These are phyloP conservation scores for Trissolcus basalis DNA, from an alignment of 1,140 invertebrate genomes.

Conservation along the genomic window DNA sequence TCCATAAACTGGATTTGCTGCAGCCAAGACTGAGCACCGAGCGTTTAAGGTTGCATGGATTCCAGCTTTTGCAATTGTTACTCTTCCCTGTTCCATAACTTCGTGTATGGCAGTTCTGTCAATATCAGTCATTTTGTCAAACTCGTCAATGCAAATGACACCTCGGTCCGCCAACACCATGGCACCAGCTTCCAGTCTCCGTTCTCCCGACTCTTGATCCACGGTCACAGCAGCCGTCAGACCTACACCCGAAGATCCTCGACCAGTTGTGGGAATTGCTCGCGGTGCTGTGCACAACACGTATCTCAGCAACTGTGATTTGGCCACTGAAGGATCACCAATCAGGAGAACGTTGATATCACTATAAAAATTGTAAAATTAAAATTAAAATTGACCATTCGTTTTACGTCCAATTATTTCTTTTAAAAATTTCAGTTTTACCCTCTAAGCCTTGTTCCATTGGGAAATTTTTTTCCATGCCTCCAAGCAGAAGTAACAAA, in stretches of 20 bases:
- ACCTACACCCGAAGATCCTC: slow-evolving; percentile 97
- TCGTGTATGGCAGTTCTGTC: slow-evolving; percentile 99
- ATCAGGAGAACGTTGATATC: slow-evolving; percentile 98
- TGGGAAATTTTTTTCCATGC: slow-evolving; percentile 96
- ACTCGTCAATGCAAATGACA: slow-evolving; percentile 99
- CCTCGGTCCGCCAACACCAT: slow-evolving; percentile 99
- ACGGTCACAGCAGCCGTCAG: slow-evolving; percentile 98
- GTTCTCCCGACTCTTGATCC: slow-evolving; percentile 94
- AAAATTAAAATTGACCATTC: too few relatives aligned
- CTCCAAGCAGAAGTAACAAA: slow-evolving; percentile 95
- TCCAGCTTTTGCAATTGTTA: slow-evolving; percentile 99
- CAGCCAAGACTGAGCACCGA: slow-evolving; percentile 97
- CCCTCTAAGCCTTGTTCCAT: slow-evolving; percentile 97
- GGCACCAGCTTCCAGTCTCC: slow-evolving; percentile 96
- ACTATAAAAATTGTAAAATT: too few relatives aligned
- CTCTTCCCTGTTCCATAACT: slow-evolving; percentile 96
- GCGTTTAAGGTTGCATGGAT: slow-evolving; percentile 99
- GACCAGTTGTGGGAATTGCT: slow-evolving; percentile 97
- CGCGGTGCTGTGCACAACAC: slow-evolving; percentile 95
- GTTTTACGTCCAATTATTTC: too few relatives aligned
- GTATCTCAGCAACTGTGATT: slow-evolving; percentile 97
- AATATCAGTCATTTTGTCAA: slow-evolving; percentile 99
- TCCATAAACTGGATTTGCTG: slow-evolving; percentile 99
- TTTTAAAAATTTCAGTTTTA: slow-evolving; percentile 61
- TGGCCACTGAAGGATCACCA: slow-evolving; percentile 99